phyloP scores from a whole-genome alignment of 2,888 invertebrate species.

The Callosobruchus maculatus region DNA sequence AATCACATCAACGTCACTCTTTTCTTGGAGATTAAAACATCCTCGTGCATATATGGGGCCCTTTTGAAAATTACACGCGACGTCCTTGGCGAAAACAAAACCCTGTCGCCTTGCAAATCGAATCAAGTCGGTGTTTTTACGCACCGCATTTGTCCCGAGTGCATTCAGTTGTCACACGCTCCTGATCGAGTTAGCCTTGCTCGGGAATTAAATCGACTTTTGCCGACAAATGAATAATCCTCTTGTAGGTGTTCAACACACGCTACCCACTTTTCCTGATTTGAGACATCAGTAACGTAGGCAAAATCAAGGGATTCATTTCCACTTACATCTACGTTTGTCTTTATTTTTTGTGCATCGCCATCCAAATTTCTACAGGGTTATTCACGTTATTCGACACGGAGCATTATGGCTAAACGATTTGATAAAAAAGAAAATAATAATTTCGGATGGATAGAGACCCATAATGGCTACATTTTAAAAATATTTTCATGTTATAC shows the following conservation, averaged over 20 bases:
- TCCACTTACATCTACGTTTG: no score
- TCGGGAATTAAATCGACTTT: neutral
- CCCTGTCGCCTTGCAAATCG: slow-evolving; percentile 13
- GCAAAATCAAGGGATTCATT: neutral
- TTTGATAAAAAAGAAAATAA: no score
- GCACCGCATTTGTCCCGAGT: slow-evolving; percentile 38
- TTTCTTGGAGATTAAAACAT: no score
- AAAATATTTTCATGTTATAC: no score
- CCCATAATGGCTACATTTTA: no score
- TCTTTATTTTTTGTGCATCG: no score
- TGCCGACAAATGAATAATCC: neutral
- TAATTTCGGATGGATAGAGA: no score
- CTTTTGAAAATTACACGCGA: neutral
- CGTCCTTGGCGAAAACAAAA: neutral
- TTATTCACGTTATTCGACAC: no score
- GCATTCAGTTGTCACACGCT: slow-evolving; percentile 38
- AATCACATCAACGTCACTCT: no score
- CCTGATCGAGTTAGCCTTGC: neutral
- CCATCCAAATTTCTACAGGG: no score
- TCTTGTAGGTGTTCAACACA: neutral
- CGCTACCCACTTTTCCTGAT: neutral
- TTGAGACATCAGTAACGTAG: neutral
- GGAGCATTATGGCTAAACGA: no score
- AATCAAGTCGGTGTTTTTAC: slow-evolving; percentile 33
- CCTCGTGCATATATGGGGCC: no score